phyloP scores from a whole-genome alignment of 1,140 invertebrate genomes.

The Heliconius melpomene region DNA sequence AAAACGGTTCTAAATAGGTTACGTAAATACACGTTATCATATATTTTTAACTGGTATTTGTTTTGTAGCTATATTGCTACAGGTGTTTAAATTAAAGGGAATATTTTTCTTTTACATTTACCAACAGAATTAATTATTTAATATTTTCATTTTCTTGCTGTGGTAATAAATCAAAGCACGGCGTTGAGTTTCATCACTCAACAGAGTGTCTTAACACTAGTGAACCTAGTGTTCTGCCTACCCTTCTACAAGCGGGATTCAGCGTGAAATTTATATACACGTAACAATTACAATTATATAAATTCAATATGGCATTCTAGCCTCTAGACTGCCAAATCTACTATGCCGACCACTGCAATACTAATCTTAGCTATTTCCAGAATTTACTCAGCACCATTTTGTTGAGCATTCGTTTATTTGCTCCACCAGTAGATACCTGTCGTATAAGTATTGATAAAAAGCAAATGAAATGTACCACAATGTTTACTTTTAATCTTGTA shows the following conservation, averaged over 20 bases:
- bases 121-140: too few species aligned
- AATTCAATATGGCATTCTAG: neutral
- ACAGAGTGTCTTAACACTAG: too few species aligned
- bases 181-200: too few species aligned
- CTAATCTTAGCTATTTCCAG: constrained; percentile 2
- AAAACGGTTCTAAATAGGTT: neutral
- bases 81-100: neutral
- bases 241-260: too few species aligned
- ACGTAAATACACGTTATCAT: neutral
- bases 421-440: neutral
- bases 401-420: neutral
- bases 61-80: neutral
- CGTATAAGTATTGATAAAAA: neutral
- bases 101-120: too few species aligned
- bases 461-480: constrained; percentile 2
- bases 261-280: neutral
- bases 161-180: too few species aligned
- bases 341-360: neutral
- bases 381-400: neutral
- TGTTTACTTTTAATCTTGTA: neutral
- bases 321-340: neutral
- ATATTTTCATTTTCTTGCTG: too few species aligned
- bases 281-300: neutral
- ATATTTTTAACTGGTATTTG: neutral
- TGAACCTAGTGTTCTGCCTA: too few species aligned